phyloP scores from a whole-genome alignment of 2,113 vertebrate species.

The Entelurus aequoreus region DNA sequence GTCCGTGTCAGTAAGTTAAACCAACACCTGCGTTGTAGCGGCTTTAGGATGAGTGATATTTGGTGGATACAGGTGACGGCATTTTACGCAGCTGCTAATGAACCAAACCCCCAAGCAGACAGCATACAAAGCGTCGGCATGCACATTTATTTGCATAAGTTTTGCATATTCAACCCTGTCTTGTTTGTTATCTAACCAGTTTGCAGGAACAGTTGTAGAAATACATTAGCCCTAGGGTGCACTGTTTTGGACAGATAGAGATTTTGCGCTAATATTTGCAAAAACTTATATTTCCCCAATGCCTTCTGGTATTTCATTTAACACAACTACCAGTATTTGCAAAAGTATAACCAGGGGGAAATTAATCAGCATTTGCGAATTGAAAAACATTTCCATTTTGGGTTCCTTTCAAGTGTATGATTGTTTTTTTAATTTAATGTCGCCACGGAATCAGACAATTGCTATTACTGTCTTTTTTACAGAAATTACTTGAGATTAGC shows the following conservation, averaged over 20 bases:
- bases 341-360: too few species aligned
- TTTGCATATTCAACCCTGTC: slow-evolving; percentile 31
- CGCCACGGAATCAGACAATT: too few species aligned
- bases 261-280: slow-evolving; percentile 32
- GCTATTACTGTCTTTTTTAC: too few species aligned
- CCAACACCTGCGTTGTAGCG: slow-evolving; percentile 7
- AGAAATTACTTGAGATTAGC: too few species aligned
- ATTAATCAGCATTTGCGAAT: too few species aligned
- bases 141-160: slow-evolving; percentile 36
- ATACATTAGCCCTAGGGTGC: slow-evolving; percentile 61
- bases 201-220: slow-evolving; percentile 37
- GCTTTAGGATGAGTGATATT: slow-evolving; percentile 33
- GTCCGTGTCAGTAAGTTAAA: slow-evolving; percentile 33
- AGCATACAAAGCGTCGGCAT: slow-evolving; percentile 33
- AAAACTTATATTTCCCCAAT: background rate
- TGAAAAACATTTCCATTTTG: too few species aligned
- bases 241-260: slow-evolving; percentile 44
- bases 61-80: background rate
- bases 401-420: too few species aligned
- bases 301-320: background rate
- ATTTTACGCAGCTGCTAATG: slow-evolving; percentile 13
- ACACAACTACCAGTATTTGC: too few species aligned
- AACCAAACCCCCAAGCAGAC: slow-evolving; percentile 11
- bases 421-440: too few species aligned
- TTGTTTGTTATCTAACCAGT: slow-evolving; percentile 21